Base-by-base conservation (phyloP, 2,888 invertebrate genomes). In the Anthrax anthrax region DNA sequence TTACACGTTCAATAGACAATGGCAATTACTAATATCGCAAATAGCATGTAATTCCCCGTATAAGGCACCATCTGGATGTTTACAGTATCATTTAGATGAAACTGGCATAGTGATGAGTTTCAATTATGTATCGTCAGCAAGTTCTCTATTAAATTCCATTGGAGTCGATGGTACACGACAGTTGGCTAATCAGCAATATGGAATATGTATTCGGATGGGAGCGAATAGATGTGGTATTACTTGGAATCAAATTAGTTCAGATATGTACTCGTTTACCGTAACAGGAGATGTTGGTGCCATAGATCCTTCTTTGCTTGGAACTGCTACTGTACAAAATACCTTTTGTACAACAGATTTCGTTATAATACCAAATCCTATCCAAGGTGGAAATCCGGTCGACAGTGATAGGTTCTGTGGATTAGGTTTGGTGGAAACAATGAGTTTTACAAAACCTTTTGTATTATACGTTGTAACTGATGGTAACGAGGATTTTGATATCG, bases 351-450 rank as follows among this genome's bases (percentile, higher is more conserved):
- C 78, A 0, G 86, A 86, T 67, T 87, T 78, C 58, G 75, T 87
- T 12, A 75, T 85, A 5, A 79, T 88, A 55, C 81, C 86, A 3
- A 77, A 80, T 63, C 80, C 85, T 0, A 61, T 55, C 0, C 60
- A 73, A 38, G 71, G 71, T 14, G 71, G 72, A 40, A 62, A 60
- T 39, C 58, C 58, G 10, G 62, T 64, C 39, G 68, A 71, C 49
- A 72, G 73, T 2, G 86, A 87, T 58, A 71, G 86, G 39, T 85
- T 84, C 67, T 87, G 87, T 58, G 85, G 86, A 1, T 70, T 81
- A 48, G 81, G 78, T 4, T 76, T 87, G 55, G 71, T 76, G 2
- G 60, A 78, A 3, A 78, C 81, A 40, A 76, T 74, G 39, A 74
- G 82, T 75, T 46, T 53, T 2, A 60, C 60, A 1, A 63, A 64